Evolutionary conservation across 1,140 invertebrate species (phyloP).

Genomic region (Procambarus clarkii): DNA sequence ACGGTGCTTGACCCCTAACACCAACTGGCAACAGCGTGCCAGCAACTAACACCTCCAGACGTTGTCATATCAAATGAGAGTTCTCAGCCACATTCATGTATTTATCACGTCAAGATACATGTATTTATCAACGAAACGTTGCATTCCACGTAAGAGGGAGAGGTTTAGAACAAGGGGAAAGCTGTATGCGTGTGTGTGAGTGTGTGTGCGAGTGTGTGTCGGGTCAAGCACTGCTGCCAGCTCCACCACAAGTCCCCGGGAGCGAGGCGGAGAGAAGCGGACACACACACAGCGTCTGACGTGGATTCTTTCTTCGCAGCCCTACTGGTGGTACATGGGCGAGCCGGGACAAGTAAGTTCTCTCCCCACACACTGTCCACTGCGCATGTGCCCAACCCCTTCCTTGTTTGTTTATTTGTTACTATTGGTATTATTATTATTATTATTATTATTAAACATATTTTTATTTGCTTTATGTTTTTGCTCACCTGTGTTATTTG

Average conservation of each 20-base stretch:
- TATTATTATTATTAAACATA: conserved; percentile 12
- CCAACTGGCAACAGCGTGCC: background rate
- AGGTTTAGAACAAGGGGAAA: too few species aligned
- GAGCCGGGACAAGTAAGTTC: conserved; percentile 63
- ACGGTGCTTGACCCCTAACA: conserved; percentile 30
- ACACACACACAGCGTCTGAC: conserved; percentile 50
- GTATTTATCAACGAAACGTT: too few species aligned
- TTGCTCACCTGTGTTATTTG: conserved; percentile 34
- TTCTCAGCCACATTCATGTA: too few species aligned
- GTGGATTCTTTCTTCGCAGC: conserved; percentile 59
- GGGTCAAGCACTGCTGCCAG: conserved; percentile 47
- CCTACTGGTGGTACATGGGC: conserved; percentile 57
- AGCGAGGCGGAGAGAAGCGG: conserved; percentile 34
- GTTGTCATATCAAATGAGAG: too few species aligned
- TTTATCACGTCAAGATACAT: too few species aligned
- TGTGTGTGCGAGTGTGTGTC: background rate
- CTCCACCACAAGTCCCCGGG: conserved; percentile 18
- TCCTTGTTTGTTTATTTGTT: conserved; percentile 10
- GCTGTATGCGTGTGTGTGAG: background rate
- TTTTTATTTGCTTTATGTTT: conserved; percentile 45
- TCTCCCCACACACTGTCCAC: conserved; percentile 52
- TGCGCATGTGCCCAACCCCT: conserved; percentile 55
- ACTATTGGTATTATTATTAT: background rate
- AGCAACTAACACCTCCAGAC: too few species aligned
- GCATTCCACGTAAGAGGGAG: too few species aligned